Conservation (phyloP, 2,113 vertebrate genomes). For the Struthio camelus region DNA sequence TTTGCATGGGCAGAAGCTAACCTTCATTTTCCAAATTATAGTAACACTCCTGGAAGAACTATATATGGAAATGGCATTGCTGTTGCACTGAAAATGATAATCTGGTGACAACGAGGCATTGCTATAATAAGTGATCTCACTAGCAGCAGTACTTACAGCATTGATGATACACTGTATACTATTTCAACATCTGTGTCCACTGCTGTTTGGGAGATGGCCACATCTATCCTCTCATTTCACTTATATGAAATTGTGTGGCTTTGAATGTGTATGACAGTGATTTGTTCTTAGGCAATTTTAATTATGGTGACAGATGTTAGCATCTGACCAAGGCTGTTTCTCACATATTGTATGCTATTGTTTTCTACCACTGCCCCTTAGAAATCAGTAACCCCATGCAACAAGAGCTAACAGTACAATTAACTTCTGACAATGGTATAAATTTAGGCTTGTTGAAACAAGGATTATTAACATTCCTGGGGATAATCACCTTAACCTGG, state of each 20-base stretch:
- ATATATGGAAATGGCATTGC: background rate
- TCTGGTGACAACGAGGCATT: background rate
- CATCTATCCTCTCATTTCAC: background rate
- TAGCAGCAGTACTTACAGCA: background rate
- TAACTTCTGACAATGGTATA: conserved; percentile 54
- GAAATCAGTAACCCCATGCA: conserved; percentile 23
- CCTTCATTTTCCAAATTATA: background rate
- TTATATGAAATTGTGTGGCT: background rate
- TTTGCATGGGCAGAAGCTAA: background rate
- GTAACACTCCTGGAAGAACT: background rate
- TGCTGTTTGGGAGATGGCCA: background rate
- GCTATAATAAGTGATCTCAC: background rate
- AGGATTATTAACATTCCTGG: conserved; percentile 43
- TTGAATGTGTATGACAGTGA: no score
- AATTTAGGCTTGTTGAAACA: conserved; percentile 59
- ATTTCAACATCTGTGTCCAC: background rate
- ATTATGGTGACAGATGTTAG: background rate
- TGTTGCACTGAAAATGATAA: background rate
- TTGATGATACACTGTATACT: background rate
- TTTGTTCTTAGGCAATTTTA: conserved; percentile 1
- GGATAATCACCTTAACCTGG: background rate
- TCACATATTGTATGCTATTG: background rate
- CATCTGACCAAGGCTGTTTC: conserved; percentile 3
- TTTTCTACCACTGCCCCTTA: background rate
- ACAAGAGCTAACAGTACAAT: conserved; percentile 44